Base-by-base conservation (phyloP, 1,140 invertebrate species). In the Drosophila bocqueti region DNA sequence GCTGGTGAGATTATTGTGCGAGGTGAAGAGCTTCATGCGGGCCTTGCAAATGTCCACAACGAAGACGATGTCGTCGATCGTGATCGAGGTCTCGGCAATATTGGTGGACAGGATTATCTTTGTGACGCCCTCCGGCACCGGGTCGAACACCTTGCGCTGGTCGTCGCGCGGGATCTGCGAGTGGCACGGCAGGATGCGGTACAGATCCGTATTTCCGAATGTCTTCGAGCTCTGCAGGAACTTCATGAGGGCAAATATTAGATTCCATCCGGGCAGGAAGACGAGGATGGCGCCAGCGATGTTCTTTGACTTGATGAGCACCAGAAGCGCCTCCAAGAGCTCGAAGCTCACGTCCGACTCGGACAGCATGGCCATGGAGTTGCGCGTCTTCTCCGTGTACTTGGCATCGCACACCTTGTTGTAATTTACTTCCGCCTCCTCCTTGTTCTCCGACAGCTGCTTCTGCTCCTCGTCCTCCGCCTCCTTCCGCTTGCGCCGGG, bases 31-130 rank as follows among this genome's bases (percentile, higher is more conserved):
- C 89, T 99, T 99, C 94, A 98, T 97, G 91, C 99, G 99, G 0
- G 98, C 97, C 93, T 98, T 98, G 91, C 98, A 98, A 42, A 96
- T 96, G 93, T 99, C 98, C 81, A 99, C 97, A 1, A 99, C 98
- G 93, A 97, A 99, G 3, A 99, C 98, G 9, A 99, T 97, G 92
- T 99, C 98, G 91, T 99, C 97, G 76, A 99, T 99, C 7, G 98
- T 99, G 55, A 99, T 98, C 9, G 98, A 98, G 0, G 97, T 98
- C 94, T 99, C 98, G 0, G 97, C 97, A 81, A 99, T 98, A 89
- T 98, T 98, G 1, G 98, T 98, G 3, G 97, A 96, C 15, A 98
- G 91, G 81, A 99, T 98, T 45, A 98, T 93, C 92, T 97, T 97
- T 2, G 96, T 97, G 2, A 96, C 94, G 46, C 94, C 94, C 0